Conservation (phyloP, 2,113 vertebrate genomes). For the Lamprotornis superbus region DNA sequence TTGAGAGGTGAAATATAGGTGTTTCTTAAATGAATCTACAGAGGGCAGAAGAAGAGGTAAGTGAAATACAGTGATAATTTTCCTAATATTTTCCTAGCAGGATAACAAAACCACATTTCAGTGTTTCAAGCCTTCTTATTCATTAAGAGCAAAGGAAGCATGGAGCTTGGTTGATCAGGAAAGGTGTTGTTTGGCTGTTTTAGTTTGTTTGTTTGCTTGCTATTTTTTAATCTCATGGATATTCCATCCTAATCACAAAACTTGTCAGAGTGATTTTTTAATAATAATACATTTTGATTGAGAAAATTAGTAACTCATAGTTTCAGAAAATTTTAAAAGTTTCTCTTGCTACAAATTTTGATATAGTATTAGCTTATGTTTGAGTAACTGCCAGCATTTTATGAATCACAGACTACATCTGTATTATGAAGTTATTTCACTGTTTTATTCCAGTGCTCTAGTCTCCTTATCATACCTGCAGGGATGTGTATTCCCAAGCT, state of each 20-base stretch:
- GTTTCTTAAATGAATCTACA: background rate
- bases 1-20: conserved; percentile 7
- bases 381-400: background rate
- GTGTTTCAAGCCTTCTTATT: background rate
- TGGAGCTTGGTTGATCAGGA: background rate
- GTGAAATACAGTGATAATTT: background rate
- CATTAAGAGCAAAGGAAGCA: background rate
- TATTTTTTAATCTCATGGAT: background rate
- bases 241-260: background rate
- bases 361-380: background rate
- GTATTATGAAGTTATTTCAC: background rate
- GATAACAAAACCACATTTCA: background rate
- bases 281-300: background rate
- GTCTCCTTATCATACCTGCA: background rate
- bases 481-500: background rate
- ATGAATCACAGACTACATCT: background rate
- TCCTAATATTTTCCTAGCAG: background rate
- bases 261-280: background rate
- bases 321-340: background rate
- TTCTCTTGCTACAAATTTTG: background rate
- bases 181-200: background rate
- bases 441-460: background rate
- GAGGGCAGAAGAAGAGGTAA: background rate
- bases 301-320: background rate
- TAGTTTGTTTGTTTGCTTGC: background rate